These are phyloP conservation scores for Lethrus apterus DNA, from an alignment of 1,140 invertebrate genomes.

Conservation along the genomic window DNA sequence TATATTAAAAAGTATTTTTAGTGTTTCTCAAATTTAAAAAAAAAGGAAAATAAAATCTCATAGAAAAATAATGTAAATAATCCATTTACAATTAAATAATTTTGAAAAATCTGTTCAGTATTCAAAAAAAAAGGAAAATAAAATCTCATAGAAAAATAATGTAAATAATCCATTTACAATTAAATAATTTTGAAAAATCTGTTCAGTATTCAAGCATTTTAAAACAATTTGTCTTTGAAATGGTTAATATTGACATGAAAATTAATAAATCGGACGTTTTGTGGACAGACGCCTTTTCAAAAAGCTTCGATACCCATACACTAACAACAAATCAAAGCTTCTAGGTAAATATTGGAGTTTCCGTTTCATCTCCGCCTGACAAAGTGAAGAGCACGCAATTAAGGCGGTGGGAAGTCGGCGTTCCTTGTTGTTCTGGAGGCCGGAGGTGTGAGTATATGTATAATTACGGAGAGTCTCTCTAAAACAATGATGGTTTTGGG, in stretches of 20 bases:
- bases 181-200: too few species aligned
- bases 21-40: too few species aligned
- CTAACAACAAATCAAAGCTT: constrained; percentile 5
- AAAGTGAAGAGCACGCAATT: constrained; percentile 15
- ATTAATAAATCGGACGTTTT: neutral
- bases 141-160: too few species aligned
- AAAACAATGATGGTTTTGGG: constrained; percentile 38
- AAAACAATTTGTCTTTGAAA: too few species aligned
- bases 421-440: neutral
- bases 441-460: constrained; percentile 31
- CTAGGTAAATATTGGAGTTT: constrained; percentile 19
- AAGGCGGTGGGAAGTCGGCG: neutral
- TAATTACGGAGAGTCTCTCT: constrained; percentile 28
- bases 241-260: too few species aligned
- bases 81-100: too few species aligned
- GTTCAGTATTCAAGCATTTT: neutral
- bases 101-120: too few species aligned
- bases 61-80: too few species aligned
- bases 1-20: too few species aligned
- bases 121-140: too few species aligned
- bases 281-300: neutral
- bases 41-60: too few species aligned
- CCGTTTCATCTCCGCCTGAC: constrained; percentile 20
- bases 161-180: too few species aligned
- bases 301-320: neutral